Conservation (phyloP, 2,797 vertebrate genomes). For the Brotogeris chrysoptera region DNA sequence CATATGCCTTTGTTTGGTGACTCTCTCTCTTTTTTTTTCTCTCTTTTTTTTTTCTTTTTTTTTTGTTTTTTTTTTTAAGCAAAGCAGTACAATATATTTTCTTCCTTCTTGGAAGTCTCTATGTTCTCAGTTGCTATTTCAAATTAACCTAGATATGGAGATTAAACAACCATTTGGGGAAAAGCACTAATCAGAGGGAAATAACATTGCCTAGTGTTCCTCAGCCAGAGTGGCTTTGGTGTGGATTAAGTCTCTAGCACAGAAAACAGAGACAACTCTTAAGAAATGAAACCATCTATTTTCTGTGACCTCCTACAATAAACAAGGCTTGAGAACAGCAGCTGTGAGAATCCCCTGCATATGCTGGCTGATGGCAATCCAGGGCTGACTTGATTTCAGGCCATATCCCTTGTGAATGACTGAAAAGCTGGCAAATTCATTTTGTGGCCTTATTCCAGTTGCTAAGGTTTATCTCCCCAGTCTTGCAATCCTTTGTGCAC, state of each 20-base stretch:
- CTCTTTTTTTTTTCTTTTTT: not conserved
- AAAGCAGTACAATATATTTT: not conserved
- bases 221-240: conserved; percentile 34
- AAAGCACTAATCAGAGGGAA: conserved; percentile 39
- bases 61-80: not conserved
- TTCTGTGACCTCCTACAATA: conserved; percentile 34
- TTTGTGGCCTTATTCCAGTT: conserved; percentile 3
- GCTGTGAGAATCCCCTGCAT: conserved; percentile 50
- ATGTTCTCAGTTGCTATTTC: conserved; percentile 26
- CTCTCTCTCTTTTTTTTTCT: not conserved
- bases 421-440: conserved; percentile 16
- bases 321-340: conserved; percentile 39
- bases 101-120: conserved; percentile 6
- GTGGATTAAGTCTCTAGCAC: conserved; percentile 35
- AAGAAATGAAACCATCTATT: conserved; percentile 49
- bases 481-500: not conserved
- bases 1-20: not conserved
- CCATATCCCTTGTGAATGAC: not conserved
- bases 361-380: conserved; percentile 22
- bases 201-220: conserved; percentile 17
- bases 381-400: conserved; percentile 30
- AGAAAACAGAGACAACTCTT: conserved; percentile 24
- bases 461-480: conserved; percentile 31
- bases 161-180: conserved; percentile 44
- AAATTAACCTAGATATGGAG: conserved; percentile 54